These are phyloP conservation scores for Heliornis fulica DNA, from an alignment of 2,113 vertebrate species.

Conservation along the genomic window DNA sequence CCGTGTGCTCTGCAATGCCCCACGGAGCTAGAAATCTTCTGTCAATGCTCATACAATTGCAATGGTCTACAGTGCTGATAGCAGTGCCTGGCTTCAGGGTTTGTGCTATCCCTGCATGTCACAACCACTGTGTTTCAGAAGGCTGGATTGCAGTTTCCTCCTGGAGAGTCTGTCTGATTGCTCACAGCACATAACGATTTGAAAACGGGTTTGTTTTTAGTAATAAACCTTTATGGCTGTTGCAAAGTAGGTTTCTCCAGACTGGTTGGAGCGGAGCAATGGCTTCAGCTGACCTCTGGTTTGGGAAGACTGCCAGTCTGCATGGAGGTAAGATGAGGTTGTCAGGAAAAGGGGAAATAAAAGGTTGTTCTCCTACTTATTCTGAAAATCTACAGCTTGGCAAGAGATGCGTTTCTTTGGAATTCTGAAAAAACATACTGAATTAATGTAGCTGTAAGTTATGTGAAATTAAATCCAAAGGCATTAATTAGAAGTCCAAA, in stretches of 20 bases:
- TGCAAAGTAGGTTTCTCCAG: background rate
- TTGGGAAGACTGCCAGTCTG: background rate
- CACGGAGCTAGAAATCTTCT: slow-evolving; percentile 41
- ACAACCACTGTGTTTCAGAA: slow-evolving; percentile 36
- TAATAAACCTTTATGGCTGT: background rate
- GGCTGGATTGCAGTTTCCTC: slow-evolving; percentile 14
- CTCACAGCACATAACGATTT: slow-evolving; percentile 21
- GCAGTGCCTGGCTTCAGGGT: slow-evolving; percentile 43
- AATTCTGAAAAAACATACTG: slow-evolving; percentile 27
- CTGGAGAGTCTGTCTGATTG: slow-evolving; percentile 37
- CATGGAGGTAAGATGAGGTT: background rate
- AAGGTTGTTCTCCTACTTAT: background rate
- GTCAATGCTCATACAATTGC: slow-evolving; percentile 1
- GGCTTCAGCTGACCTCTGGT: background rate
- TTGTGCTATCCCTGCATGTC: slow-evolving; percentile 47
- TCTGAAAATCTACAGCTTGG: slow-evolving; percentile 15
- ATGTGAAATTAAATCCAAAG: slow-evolving; percentile 44
- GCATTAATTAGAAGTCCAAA: slow-evolving; percentile 53
- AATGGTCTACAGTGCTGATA: slow-evolving; percentile 20
- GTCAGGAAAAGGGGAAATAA: background rate
- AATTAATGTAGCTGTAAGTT: slow-evolving; percentile 52
- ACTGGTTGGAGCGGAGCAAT: background rate
- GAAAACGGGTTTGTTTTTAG: slow-evolving; percentile 24
- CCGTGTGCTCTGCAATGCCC: background rate
- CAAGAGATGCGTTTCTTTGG: background rate